Evolutionary conservation across 2,888 invertebrate genomes (phyloP), one percentile per base, ranked within the genome.

Genomic region (Gonocerus acuteangulatus): DNA sequence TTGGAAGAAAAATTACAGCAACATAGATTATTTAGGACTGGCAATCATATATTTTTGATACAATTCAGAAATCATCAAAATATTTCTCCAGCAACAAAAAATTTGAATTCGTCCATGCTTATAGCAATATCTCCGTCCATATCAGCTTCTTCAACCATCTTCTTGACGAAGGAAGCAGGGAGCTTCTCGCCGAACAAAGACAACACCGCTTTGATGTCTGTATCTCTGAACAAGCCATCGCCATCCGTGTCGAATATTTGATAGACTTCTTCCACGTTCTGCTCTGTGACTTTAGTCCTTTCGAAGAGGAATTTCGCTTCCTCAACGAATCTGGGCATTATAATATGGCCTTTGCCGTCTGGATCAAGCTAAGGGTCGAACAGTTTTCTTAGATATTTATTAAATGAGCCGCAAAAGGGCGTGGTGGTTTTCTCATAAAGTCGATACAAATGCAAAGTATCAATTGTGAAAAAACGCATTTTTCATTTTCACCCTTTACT

Each of bases 321-420:
- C 16, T 51, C 18, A 2, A 51, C 3, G 36, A 51, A 51, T 2
- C 11, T 16, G 13, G 36, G 11, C 16, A 51, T 9, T 1, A 9
- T 1, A 19, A 51, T 51, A 19, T 51, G 34, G 11, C 51, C 51
- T 6, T 2, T 4, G 2, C 2, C 6, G 1, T 18, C 11, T 0
- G 51, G 51, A 9, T 51, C 51, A 9, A 51, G n/a, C 51, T 51
- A 32, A 32, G 32, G n/a, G n/a, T n/a, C 3, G 27, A 48, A n/a
- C 13, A 44, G 44, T 19, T 18, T 16, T 1, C 15, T n/a, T 6
- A 6, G 7, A 39, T 39, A 2, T 2, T 3, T n/a, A n/a, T n/a
- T n/a, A 15, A n/a, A 42, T 42, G 1, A 18, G 6, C 7, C 6
- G 11, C 11, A 34, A 34, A 11, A 34, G 34, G 11, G 11, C 6